Evolutionary conservation across 2,113 vertebrate genomes (phyloP), one percentile per base, ranked within the genome.

Genomic region (Apteryx owenii): DNA sequence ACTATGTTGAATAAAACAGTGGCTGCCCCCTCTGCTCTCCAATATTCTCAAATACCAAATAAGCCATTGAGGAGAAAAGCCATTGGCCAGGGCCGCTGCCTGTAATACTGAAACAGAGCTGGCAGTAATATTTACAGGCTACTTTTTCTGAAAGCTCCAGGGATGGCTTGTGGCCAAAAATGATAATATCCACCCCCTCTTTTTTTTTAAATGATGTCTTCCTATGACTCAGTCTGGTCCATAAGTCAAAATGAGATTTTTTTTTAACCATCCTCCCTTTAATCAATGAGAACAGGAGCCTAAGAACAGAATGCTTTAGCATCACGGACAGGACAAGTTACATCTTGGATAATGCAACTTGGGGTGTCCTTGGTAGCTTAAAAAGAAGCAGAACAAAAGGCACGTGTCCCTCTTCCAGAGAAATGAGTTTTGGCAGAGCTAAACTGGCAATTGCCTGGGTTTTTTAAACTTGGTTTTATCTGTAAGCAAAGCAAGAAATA

Each of bases 141-240:
- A 97, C 88, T 91, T 90, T 36, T 76, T 80, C 31, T 95, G 92
- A 96, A 94, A 95, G 96, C 90, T 95, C 91, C 73, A 85, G 83
- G 93, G 95, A 90, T 97, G 90, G 94, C 93, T 96, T 91, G 73
- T 96, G 93, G 93, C 96, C 94, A 98, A 83, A 95, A 96, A 73
- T 75, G 22, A 97, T 95, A 89, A 94, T 97, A 96, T 92, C 93
- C 93, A 94, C 90, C 92, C 71, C 95, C 91, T 85, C 78, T 84
- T 90, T 93, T 95, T 71, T 70, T 50, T 96, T 85, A 77, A 94
- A 91, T 88, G 85, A 96, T 96, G 93, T 70, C 90, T 96, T 96
- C 85, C 90, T 94, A 94, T 97, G 96, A 96, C 95, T 97, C 96
- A 97, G 95, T 90, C 93, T 94, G 81, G 90, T 95, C 93, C 94